Conservation (phyloP, 1,140 invertebrate species). For the Drosophila nigromelanica region DNA sequence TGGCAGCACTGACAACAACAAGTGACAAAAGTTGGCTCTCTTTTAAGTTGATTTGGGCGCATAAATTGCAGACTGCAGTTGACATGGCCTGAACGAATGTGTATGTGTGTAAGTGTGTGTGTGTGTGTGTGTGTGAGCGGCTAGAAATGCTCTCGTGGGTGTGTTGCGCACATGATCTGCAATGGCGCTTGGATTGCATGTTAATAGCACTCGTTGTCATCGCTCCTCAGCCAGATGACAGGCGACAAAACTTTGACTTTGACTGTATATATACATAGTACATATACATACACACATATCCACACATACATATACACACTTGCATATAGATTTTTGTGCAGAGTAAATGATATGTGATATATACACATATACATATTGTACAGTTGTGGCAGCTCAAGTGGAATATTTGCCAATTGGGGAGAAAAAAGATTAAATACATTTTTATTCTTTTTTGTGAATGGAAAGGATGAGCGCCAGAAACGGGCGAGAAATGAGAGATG, state of each 20-base stretch:
- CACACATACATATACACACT: background rate
- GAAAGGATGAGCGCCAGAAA: conserved; percentile 22
- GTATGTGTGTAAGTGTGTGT: background rate
- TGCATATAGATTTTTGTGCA: background rate
- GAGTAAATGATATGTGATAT: conserved; percentile 28
- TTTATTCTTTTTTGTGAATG: conserved; percentile 17
- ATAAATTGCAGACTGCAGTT: conserved; percentile 9
- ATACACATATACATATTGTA: background rate
- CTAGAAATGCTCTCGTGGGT: conserved; percentile 10
- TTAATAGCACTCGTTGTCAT: conserved; percentile 40
- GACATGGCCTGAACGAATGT: background rate
- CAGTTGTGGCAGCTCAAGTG: conserved; percentile 3
- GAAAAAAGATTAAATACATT: background rate
- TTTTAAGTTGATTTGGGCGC: conserved; percentile 1
- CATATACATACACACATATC: background rate
- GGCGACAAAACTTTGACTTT: conserved; percentile 26
- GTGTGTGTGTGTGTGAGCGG: background rate
- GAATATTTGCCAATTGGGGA: conserved; percentile 14
- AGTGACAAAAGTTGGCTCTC: conserved; percentile 5
- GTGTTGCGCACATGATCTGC: conserved; percentile 33
- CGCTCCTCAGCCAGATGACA: conserved; percentile 37
- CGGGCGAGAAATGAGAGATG: conserved; percentile 31
- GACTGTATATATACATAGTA: background rate
- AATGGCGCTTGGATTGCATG: conserved; percentile 37
- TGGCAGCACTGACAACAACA: conserved; percentile 2